Evolutionary conservation across 2,113 vertebrate genomes (phyloP).

Genomic region (Hemicordylus capensis): DNA sequence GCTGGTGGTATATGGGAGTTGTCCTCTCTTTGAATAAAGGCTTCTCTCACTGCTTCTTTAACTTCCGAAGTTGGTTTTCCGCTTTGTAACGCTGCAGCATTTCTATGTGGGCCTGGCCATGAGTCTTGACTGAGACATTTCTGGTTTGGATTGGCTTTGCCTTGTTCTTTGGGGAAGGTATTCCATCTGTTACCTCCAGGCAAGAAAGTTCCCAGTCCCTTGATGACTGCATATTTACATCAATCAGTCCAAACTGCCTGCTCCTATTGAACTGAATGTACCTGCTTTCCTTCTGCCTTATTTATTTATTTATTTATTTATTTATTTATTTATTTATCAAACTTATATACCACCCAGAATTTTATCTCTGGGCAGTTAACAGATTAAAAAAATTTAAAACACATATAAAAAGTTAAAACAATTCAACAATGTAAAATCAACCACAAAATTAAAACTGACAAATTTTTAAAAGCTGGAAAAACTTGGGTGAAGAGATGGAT

Average conservation of each 20-base stretch:
- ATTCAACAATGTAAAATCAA: too few relatives aligned
- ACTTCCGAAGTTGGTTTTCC: constrained; percentile 85
- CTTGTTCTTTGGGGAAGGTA: constrained; percentile 5
- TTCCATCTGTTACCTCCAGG: constrained; percentile 50
- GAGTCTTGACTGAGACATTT: constrained; percentile 31
- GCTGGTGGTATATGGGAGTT: constrained; percentile 18
- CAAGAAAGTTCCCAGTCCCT: constrained; percentile 54
- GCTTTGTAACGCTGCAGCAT: constrained; percentile 91
- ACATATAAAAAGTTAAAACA: too few relatives aligned
- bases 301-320: too few relatives aligned
- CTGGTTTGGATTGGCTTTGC: constrained; percentile 39
- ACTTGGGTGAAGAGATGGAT: too few relatives aligned
- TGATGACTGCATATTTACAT: constrained; percentile 66
- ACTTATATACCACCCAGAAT: too few relatives aligned
- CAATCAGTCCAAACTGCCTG: constrained; percentile 78
- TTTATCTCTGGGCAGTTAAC: too few relatives aligned
- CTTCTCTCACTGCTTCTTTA: constrained; percentile 85
- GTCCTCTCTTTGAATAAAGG: constrained; percentile 82
- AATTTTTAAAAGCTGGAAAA: too few relatives aligned
- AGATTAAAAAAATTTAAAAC: too few relatives aligned
- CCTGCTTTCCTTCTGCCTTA: constrained; percentile 87
- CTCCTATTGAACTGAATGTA: constrained; percentile 81
- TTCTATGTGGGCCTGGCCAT: constrained; percentile 77
- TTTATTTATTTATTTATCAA: too few relatives aligned
- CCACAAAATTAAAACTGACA: too few relatives aligned